Percentiles rank a stretch among this genome's conserved stretches.
Evolutionary conservation across 2,888 invertebrate genomes (phyloP).

Genomic region (Myopa testacea): DNA sequence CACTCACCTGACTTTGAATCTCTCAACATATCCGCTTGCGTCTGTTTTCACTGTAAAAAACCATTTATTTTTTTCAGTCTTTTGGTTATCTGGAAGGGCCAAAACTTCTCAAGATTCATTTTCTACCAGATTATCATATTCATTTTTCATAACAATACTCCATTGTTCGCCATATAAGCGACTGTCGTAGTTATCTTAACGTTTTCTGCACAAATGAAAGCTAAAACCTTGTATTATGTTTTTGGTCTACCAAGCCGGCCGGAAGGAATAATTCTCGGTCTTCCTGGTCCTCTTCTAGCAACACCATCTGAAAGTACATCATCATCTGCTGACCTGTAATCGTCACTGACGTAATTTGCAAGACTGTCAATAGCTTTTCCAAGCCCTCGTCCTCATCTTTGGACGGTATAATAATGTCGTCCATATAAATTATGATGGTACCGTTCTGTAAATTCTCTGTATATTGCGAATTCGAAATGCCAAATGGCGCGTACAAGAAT

Average conservation of each 20-base stretch:
- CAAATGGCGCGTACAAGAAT: conserved; percentile 46
- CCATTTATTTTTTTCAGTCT: conserved; percentile 36
- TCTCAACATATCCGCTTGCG: conserved; percentile 17
- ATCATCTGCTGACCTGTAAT: neutral
- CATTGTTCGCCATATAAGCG: conserved; percentile 19
- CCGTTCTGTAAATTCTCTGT: conserved; percentile 40
- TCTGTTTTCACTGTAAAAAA: conserved; percentile 37
- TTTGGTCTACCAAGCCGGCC: too few species aligned
- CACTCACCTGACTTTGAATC: conserved; percentile 36
- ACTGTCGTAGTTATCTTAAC: conserved; percentile 15
- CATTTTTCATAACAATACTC: conserved; percentile 24
- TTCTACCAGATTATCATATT: conserved; percentile 17
- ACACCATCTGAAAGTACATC: too few species aligned
- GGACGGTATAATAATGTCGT: conserved; percentile 46
- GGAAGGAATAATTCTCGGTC: too few species aligned
- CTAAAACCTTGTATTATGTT: neutral
- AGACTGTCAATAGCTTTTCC: conserved; percentile 26
- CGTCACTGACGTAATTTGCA: conserved; percentile 42
- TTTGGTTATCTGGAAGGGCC: conserved; percentile 20
- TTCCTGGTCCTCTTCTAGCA: too few species aligned
- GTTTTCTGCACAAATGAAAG: conserved; percentile 3
- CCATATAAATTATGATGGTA: conserved; percentile 44
- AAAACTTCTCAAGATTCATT: conserved; percentile 35
- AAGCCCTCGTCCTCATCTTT: conserved; percentile 39
- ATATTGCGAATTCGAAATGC: conserved; percentile 47